These are phyloP conservation scores for Sinodicranocentrus sp. DNA, from an alignment of 2,888 invertebrate genomes.

Conservation along the genomic window DNA sequence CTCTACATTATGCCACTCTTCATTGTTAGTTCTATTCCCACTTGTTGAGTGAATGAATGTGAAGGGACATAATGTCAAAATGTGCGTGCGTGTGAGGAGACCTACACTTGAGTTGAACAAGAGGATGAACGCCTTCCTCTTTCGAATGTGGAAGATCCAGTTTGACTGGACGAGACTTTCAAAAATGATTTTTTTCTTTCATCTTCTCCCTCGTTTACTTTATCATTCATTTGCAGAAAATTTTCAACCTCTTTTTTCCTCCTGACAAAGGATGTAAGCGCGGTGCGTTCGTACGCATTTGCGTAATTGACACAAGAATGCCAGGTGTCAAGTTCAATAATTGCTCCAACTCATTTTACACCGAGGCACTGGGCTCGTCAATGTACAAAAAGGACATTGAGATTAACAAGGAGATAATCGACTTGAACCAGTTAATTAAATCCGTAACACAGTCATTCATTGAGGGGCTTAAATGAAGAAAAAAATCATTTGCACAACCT, in stretches of 20 bases:
- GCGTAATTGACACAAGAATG: conserved; percentile 37
- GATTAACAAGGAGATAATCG: conserved; percentile 53
- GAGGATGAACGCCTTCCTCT: conserved; percentile 16
- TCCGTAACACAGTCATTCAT: conserved; percentile 4
- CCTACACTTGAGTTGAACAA: background rate
- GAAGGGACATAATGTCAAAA: background rate
- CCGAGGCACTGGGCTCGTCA: background rate
- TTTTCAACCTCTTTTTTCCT: background rate
- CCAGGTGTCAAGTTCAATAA: conserved; percentile 61
- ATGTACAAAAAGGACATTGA: conserved; percentile 50
- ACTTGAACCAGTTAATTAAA: conserved; percentile 47
- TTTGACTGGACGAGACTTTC: conserved; percentile 36
- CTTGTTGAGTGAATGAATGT: background rate
- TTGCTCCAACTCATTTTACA: conserved; percentile 38
- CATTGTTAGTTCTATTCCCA: too few relatives aligned
- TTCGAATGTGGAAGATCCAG: conserved; percentile 53
- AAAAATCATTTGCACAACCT: conserved; percentile 47
- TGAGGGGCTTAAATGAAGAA: too few relatives aligned
- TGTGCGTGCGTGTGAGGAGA: background rate
- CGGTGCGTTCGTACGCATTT: conserved; percentile 34
- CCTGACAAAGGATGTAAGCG: background rate
- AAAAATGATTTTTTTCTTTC: conserved; percentile 4
- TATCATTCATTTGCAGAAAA: conserved; percentile 29
- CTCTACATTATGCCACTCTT: too few relatives aligned
- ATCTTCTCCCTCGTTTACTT: conserved; percentile 4